phyloP scores from a whole-genome alignment of 2,888 invertebrate genomes.

The Lingula anatina region DNA sequence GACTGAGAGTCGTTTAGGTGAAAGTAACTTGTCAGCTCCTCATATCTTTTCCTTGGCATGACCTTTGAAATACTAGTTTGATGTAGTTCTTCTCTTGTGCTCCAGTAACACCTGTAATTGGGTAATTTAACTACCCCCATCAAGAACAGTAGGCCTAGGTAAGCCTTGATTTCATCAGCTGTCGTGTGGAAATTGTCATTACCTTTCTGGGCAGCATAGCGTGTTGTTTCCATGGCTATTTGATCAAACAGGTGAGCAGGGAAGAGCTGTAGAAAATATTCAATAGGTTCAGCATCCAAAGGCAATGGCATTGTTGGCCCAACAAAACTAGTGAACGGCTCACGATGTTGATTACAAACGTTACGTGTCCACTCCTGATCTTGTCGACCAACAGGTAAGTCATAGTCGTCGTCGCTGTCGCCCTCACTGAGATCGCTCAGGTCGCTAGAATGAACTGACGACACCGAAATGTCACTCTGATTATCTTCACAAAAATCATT shows the following conservation, averaged over 20 bases:
- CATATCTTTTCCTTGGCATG: background rate
- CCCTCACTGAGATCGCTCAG: background rate
- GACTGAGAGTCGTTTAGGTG: background rate
- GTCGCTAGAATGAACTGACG: background rate
- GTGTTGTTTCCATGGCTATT: background rate
- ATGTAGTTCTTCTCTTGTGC: background rate
- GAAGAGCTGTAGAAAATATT: background rate
- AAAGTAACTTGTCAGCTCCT: background rate
- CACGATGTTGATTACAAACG: background rate
- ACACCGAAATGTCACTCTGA: background rate
- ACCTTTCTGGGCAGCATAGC: background rate
- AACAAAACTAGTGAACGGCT: background rate
- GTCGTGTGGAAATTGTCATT: background rate
- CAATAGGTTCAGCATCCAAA: background rate
- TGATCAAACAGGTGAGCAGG: background rate
- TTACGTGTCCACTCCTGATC: background rate
- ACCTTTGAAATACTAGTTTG: background rate
- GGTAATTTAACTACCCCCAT: background rate
- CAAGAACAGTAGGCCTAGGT: background rate
- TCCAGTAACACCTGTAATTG: background rate
- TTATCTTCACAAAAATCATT: background rate
- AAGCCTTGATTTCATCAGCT: constrained; percentile 2
- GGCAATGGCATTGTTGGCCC: background rate
- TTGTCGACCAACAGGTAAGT: background rate
- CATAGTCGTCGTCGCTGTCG: background rate